Evolutionary conservation across 2,888 invertebrate species (phyloP).

Genomic region (Eumacrocentrus americanus): DNA sequence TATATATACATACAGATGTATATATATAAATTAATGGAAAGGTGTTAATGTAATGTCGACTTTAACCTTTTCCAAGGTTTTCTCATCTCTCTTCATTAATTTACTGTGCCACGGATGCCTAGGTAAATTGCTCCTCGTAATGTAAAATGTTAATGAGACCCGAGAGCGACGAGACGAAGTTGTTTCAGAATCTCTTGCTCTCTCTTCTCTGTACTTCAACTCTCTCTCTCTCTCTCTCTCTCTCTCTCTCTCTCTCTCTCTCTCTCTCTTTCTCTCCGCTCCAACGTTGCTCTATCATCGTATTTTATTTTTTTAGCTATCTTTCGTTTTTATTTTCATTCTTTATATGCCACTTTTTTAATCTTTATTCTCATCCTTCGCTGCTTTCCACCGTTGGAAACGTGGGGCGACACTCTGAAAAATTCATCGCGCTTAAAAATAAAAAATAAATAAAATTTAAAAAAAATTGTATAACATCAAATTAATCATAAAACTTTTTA

Average conservation of each 20-base stretch:
- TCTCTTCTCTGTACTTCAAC: constrained; percentile 6
- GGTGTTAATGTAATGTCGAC: constrained; percentile 33
- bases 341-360: background rate
- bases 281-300: constrained; percentile 5
- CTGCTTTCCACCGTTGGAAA: background rate
- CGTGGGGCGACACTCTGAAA: background rate
- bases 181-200: constrained; percentile 14
- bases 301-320: constrained; percentile 21
- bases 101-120: constrained; percentile 29
- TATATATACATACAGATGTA: constrained; percentile 18
- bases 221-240: background rate
- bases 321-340: constrained; percentile 9
- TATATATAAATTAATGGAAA: constrained; percentile 35
- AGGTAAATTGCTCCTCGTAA: constrained; percentile 38
- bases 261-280: background rate
- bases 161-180: constrained; percentile 26
- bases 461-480: too few species aligned
- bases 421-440: constrained; percentile 8
- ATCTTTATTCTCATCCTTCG: constrained; percentile 10
- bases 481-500: too few species aligned
- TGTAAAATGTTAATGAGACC: constrained; percentile 40
- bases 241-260: background rate
- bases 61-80: constrained; percentile 32
- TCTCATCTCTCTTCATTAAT: constrained; percentile 43
- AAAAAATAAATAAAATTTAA: constrained; percentile 3